phyloP scores from a whole-genome alignment of 53 echinoderm and acorn worm species.

The Patiria pectinifera region DNA sequence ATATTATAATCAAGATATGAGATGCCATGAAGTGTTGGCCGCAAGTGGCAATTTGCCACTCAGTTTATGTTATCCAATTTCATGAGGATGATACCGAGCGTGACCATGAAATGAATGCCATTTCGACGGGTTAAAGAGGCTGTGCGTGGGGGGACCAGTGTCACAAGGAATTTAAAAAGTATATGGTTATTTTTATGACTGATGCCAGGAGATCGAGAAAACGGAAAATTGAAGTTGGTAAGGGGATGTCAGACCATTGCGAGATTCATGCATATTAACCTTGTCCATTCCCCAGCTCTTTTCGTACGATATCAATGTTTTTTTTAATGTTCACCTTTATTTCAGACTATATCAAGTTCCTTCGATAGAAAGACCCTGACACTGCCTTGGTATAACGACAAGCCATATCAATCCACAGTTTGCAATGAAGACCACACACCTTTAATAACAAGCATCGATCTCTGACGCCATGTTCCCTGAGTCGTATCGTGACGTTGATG shows the following conservation, averaged over 20 bases:
- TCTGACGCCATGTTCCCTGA: neutral
- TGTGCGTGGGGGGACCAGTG: neutral
- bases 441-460: constrained; percentile 9
- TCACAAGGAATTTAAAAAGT: too few relatives aligned
- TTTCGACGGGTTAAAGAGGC: neutral
- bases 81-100: neutral
- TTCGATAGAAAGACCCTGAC: neutral
- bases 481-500: neutral
- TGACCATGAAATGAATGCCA: neutral
- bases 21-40: neutral
- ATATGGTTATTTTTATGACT: too few relatives aligned
- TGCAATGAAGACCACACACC: neutral
- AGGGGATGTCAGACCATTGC: too few relatives aligned
- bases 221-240: too few relatives aligned
- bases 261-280: too few relatives aligned
- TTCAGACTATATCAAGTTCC: neutral
- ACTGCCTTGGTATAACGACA: neutral
- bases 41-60: constrained; percentile 6
- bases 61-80: neutral
- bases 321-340: neutral
- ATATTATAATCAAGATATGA: neutral
- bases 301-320: too few relatives aligned
- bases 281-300: too few relatives aligned
- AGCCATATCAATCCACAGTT: neutral
- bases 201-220: too few relatives aligned